These are phyloP conservation scores for Xenotilapia caudafasciata DNA, from an alignment of 2,113 vertebrate genomes.

Conservation along the genomic window DNA sequence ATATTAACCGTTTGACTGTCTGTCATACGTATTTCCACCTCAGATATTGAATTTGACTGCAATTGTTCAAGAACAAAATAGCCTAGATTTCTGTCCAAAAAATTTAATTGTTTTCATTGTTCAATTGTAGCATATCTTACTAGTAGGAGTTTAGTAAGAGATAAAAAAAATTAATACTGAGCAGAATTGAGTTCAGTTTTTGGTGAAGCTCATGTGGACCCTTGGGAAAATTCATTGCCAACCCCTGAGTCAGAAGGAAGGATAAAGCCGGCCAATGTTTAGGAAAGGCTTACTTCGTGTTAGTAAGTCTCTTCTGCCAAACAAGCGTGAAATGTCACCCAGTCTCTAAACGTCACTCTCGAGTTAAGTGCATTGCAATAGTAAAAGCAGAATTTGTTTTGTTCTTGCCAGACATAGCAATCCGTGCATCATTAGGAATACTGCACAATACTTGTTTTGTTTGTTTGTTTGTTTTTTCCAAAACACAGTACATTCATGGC, in stretches of 20 bases:
- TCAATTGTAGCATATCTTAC: background rate
- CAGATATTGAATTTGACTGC: background rate
- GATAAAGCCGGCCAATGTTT: background rate
- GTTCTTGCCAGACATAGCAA: background rate
- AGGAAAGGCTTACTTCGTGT: background rate
- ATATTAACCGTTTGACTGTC: background rate
- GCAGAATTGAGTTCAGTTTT: background rate
- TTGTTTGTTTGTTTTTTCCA: background rate
- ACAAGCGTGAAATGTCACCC: background rate
- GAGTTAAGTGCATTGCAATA: background rate
- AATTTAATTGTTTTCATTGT: background rate
- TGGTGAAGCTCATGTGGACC: background rate
- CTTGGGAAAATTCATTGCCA: background rate
- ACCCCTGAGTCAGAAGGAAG: background rate
- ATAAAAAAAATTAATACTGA: background rate
- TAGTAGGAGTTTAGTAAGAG: background rate
- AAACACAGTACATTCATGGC: background rate
- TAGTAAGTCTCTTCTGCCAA: background rate
- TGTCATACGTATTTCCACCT: background rate
- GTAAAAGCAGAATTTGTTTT: background rate
- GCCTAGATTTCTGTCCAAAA: background rate
- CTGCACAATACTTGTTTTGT: background rate
- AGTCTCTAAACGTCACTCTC: background rate
- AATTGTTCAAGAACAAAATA: background rate
- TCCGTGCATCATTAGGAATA: background rate